Percentiles rank a stretch among this genome's conserved stretches.
These are phyloP conservation scores for Formica selysi DNA, from an alignment of 1,140 invertebrate species.

Conservation along the genomic window DNA sequence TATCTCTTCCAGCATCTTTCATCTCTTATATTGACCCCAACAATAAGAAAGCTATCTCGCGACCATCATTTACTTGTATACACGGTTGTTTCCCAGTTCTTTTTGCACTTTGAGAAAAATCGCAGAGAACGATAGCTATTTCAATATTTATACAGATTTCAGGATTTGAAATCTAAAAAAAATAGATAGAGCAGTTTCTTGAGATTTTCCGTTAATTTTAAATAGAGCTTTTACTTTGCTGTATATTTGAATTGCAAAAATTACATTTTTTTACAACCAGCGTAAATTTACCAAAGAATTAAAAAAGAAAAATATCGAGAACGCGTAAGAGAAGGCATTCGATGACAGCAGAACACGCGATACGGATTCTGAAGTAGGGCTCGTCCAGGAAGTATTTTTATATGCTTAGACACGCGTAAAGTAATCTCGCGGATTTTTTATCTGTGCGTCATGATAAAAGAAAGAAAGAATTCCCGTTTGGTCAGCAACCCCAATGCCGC, in stretches of 20 bases:
- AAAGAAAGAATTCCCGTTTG: not conserved
- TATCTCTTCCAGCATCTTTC: slow-evolving; percentile 20
- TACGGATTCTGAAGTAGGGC: slow-evolving; percentile 40
- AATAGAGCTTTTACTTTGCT: not conserved
- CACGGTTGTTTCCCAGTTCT: not conserved
- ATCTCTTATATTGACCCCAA: slow-evolving; percentile 44
- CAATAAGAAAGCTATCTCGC: slow-evolving; percentile 7
- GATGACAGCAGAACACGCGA: not conserved
- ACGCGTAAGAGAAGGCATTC: not conserved
- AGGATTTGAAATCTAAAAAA: not conserved
- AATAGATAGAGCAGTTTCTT: not conserved
- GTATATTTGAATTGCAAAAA: not conserved
- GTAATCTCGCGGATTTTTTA: slow-evolving; percentile 38
- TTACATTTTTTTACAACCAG: not conserved
- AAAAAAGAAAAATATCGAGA: not conserved
- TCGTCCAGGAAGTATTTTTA: slow-evolving; percentile 42
- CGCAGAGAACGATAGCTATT: not conserved
- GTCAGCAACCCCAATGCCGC: not conserved
- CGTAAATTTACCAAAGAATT: slow-evolving; percentile 10
- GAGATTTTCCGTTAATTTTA: slow-evolving; percentile 10
- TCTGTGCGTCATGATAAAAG: not conserved
- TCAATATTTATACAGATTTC: not conserved
- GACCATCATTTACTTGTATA: slow-evolving; percentile 41
- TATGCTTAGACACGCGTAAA: slow-evolving; percentile 4
- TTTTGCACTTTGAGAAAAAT: not conserved